phyloP scores from a whole-genome alignment of 1,140 invertebrate genomes.

The Drosophila nigromelanica region DNA sequence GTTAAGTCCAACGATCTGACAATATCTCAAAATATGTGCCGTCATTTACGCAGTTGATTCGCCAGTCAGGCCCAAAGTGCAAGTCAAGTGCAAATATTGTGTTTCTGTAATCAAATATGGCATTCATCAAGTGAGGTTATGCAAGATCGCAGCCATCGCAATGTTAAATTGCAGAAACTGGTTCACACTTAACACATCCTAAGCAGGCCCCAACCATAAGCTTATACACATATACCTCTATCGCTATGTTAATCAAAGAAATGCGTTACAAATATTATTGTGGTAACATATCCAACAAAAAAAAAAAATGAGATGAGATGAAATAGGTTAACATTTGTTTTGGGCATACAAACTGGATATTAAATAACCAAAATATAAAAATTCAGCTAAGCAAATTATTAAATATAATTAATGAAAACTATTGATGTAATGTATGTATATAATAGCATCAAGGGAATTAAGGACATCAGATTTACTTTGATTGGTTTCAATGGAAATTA shows the following conservation, averaged over 20 bases:
- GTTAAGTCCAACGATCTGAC: not conserved
- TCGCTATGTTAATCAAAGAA: not conserved
- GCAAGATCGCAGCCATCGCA: slow-evolving; percentile 3
- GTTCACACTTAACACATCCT: slow-evolving; percentile 3
- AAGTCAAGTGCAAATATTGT: slow-evolving; percentile 42
- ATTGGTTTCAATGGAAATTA: too few species aligned
- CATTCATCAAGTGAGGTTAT: slow-evolving; percentile 20
- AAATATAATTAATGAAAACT: too few species aligned
- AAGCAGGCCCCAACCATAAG: not conserved
- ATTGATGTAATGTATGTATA: too few species aligned
- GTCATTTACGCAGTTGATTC: not conserved
- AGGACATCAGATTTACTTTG: too few species aligned
- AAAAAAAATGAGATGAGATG: too few species aligned
- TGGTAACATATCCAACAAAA: not conserved
- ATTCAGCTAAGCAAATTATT: too few species aligned
- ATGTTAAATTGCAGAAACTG: slow-evolving; percentile 11
- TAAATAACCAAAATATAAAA: too few species aligned
- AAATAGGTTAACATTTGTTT: not conserved
- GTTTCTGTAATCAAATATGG: slow-evolving; percentile 6
- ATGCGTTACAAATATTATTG: not conserved
- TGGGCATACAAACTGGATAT: not conserved
- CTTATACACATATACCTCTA: not conserved
- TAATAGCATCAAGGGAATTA: too few species aligned
- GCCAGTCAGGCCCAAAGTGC: slow-evolving; percentile 13
- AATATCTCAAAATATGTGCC: not conserved